Percentiles rank a stretch among this genome's conserved stretches.
These are phyloP conservation scores for Ameiurus melas DNA, from an alignment of 2,113 vertebrate genomes.

Conservation along the genomic window DNA sequence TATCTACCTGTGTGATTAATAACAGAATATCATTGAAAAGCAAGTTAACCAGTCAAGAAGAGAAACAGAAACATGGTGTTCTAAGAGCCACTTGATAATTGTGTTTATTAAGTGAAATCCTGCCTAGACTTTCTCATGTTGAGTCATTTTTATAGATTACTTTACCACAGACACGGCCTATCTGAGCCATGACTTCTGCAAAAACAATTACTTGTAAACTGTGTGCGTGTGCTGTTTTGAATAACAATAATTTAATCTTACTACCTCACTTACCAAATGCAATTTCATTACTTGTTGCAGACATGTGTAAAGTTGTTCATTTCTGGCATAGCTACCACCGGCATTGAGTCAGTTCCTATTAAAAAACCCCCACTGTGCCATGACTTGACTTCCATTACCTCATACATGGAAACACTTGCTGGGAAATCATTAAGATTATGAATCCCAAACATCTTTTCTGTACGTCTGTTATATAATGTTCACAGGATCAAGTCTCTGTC, in stretches of 20 bases:
- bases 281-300: neutral
- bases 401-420: neutral
- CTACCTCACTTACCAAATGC: neutral
- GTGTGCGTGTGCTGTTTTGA: neutral
- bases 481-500: conserved; percentile 80
- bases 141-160: conserved; percentile 12
- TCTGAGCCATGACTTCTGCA: neutral
- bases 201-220: conserved; percentile 14
- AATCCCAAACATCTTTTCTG: neutral
- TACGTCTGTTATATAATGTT: neutral
- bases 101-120: conserved; percentile 5
- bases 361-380: neutral
- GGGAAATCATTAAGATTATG: neutral
- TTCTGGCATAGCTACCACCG: neutral
- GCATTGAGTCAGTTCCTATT: neutral
- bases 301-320: neutral
- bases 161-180: neutral
- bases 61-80: neutral
- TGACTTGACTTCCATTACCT: neutral
- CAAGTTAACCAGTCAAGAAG: neutral
- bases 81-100: neutral
- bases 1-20: no score
- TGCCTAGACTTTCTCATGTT: neutral
- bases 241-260: neutral
- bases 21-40: neutral